Evolutionary conservation across 2,888 invertebrate species (phyloP), one percentile per base, ranked within the genome.

Genomic region (Hydriomena furcata): DNA sequence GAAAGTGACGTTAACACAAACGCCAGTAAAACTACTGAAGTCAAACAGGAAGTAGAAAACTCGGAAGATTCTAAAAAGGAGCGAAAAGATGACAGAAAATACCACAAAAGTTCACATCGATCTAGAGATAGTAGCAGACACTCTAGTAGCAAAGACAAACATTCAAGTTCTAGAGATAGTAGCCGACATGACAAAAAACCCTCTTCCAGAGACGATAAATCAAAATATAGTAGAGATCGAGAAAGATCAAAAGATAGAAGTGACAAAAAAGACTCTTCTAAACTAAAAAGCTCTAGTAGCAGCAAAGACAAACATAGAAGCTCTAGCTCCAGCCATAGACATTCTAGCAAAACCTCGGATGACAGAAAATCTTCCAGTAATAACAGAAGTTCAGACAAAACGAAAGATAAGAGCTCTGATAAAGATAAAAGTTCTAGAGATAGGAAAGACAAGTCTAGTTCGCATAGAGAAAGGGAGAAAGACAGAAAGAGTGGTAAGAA

Each of bases 111-210:
- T 53, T 87, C 88, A 0, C 81, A 86, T 55, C 76, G 75, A 36
- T 85, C 86, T 3, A 80, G 87, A 69, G 89, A 91, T 54, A 80
- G 81, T 0, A 76, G 79, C 40, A 80, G 84, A 63, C 77, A 86
- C 66, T 83, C 85, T 25, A 85, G 78, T 46, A 86, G 81, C 47
- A 88, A 82, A 73, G 87, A 88, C 45, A 90, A 87, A 54, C 82
- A 82, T 12, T 83, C 86, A 0, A 79, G 66, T 55, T 84, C 84
- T 5, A 79, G 78, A 55, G 87, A 88, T 27, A 81, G 73, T 46
- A 84, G 78, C 44, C 76, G 76, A 55, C 75, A 82, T 45, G 84
- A 87, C 2, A 87, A 79, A 55, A 89, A 84, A 55, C 63, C 76
- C 1, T 71, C 81, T 1, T 69, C 79, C 7, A 87, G 75, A 73